Evolutionary conservation across 2,113 vertebrate species (phyloP).

Genomic region (Suncus etruscus): DNA sequence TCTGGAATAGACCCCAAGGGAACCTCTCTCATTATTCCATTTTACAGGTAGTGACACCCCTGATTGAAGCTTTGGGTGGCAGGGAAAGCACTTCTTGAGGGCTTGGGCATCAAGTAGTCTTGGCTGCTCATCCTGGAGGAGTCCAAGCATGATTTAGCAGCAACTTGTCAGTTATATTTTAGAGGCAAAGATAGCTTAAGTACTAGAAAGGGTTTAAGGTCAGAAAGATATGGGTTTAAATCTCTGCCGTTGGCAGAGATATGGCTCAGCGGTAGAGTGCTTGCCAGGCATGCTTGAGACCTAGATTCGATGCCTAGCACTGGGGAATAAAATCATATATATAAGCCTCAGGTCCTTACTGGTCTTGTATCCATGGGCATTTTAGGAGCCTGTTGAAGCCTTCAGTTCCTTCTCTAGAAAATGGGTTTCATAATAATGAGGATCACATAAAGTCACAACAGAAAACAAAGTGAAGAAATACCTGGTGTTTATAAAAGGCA

Average conservation of each 20-base stretch:
- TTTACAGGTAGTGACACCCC: conserved; percentile 41
- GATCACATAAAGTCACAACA: background rate
- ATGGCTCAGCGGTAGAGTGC: no score
- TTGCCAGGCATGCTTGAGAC: no score
- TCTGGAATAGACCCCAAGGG: conserved; percentile 53
- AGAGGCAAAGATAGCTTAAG: background rate
- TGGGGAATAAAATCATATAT: background rate
- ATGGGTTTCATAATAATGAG: background rate
- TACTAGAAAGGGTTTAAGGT: background rate
- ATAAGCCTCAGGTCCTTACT: background rate
- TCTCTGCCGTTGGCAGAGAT: background rate
- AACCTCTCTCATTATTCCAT: background rate
- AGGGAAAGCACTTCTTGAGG: background rate
- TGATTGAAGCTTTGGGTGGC: background rate
- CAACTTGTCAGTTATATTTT: conserved; percentile 5
- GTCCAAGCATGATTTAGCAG: background rate
- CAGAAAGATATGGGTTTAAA: background rate
- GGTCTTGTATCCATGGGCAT: background rate
- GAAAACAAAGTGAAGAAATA: background rate
- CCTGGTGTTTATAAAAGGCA: background rate
- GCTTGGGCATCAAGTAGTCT: background rate
- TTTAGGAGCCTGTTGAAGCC: background rate
- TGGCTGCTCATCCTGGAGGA: background rate
- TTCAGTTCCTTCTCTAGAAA: conserved; percentile 29
- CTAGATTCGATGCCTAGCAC: background rate